Evolutionary conservation across 2,888 invertebrate genomes (phyloP).

Genomic region (Andrena minutula): DNA sequence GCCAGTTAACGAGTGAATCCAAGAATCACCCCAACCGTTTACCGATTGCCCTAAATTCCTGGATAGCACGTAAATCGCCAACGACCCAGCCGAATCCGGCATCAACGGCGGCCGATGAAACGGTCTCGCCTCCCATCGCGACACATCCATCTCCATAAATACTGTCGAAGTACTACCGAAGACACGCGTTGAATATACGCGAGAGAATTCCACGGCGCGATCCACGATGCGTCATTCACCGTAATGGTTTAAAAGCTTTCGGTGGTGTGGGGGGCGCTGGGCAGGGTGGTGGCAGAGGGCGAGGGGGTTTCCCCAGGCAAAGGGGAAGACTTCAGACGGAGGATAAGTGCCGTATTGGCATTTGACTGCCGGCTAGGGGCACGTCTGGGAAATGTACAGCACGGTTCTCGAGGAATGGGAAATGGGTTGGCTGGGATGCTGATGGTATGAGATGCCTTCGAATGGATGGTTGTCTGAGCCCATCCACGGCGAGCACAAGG

Average conservation of each 20-base stretch:
- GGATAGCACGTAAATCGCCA: conserved; percentile 18
- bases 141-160: conserved; percentile 70
- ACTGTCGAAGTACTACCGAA: conserved; percentile 60
- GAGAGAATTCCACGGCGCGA: conserved; percentile 64
- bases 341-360: conserved; percentile 77
- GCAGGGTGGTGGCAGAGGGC: not conserved
- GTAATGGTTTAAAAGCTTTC: conserved; percentile 77
- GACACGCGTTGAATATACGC: conserved; percentile 60
- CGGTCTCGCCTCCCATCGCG: conserved; percentile 40
- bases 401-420: conserved; percentile 71
- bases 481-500: conserved; percentile 54
- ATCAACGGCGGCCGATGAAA: conserved; percentile 14
- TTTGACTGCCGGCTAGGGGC: conserved; percentile 74
- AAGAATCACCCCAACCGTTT: conserved; percentile 3
- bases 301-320: not conserved
- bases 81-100: conserved; percentile 38
- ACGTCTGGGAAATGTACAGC: conserved; percentile 75
- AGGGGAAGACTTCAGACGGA: conserved; percentile 20
- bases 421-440: conserved; percentile 72
- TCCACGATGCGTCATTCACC: conserved; percentile 72
- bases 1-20: not conserved
- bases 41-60: conserved; percentile 22
- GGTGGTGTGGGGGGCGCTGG: conserved; percentile 41
- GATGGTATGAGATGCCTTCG: conserved; percentile 72
- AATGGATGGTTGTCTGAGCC: conserved; percentile 74